Base-by-base conservation (phyloP, 2,888 invertebrate genomes). In the Synergus gifuensis region DNA sequence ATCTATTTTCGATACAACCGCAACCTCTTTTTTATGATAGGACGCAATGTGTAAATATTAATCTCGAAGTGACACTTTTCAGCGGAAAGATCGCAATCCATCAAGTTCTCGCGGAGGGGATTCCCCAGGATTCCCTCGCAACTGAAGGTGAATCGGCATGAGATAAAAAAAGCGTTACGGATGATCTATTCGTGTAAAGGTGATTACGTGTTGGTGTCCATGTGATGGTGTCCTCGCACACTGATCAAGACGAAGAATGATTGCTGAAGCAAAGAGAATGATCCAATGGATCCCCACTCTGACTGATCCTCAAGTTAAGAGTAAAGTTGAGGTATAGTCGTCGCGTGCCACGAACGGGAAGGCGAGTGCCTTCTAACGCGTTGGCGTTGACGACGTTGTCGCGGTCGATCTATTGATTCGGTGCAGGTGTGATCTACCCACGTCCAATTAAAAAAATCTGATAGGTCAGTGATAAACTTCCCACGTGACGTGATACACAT, bases 281-380 rank as follows among this genome's bases (percentile, higher is more conserved):
- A 54, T 54, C 69, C 28, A n/a, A 42, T 40, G 66, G 40, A 40
- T 76, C 83, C 83, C 83, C 83, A 81, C 83, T 80, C 78, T 49
- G 63, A 81, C 11, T 54, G 78, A 77, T 80, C 73, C 63, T 83
- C 77, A 78, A 79, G 76, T 80, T 83, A 78, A 78, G 77, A 77
- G 79, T 78, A 69, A 76, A 73, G 77, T 73, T 79, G 83, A 81
- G 80, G 83, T 81, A 78, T 66, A 78, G 64, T 69, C 78, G 60
- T 60, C 60, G 83, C 81, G 81, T 83, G 83, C 83, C 83, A 78
- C 78, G 77, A 78, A 73, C 73, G 64, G 79, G 14, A 60, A 22
- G 60, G 60, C 60, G 60, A 78, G 83, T 76, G 63, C 76, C 79
- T 77, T 78, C 64, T 73, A 77, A 78, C 77, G 80, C 80, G 81